A percentile compares a stretch with the other conserved stretches of the same genome.
Conservation (phyloP, 2,113 vertebrate genomes). For the Nyctibius bracteatus region DNA sequence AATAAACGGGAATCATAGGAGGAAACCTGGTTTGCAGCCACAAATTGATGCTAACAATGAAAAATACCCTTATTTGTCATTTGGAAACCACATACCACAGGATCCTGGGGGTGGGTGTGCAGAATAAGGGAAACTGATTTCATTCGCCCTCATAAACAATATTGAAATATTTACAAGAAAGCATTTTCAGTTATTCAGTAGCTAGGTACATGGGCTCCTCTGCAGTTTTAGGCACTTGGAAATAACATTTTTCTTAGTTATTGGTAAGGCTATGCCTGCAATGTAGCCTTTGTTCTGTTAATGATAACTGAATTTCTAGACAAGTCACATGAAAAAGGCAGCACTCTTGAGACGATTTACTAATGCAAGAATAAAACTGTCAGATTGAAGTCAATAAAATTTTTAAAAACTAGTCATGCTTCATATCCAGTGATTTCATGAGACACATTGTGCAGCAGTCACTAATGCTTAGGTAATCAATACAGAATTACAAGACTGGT, state of each 20-base stretch:
- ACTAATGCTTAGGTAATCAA: background rate
- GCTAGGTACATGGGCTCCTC: background rate
- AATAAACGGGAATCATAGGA: background rate
- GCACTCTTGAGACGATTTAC: background rate
- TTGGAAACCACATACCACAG: background rate
- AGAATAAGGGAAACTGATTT: background rate
- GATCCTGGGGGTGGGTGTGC: background rate
- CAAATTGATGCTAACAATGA: background rate
- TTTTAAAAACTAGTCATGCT: slow-evolving; percentile 4
- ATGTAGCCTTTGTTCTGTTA: background rate
- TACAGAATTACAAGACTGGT: background rate
- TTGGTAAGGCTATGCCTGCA: background rate
- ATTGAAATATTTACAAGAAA: background rate
- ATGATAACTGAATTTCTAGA: background rate
- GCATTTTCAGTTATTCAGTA: background rate
- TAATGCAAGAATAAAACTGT: slow-evolving; percentile 3
- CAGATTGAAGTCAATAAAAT: background rate
- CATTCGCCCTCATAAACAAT: background rate
- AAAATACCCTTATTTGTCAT: background rate
- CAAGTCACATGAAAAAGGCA: background rate
- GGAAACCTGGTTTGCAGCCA: background rate
- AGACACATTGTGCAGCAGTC: background rate
- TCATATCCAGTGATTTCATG: background rate
- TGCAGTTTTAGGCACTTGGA: background rate
- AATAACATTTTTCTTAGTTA: background rate